These are phyloP conservation scores for Malurus alboscapulatus DNA, from an alignment of 2,113 vertebrate species.

Conservation along the genomic window DNA sequence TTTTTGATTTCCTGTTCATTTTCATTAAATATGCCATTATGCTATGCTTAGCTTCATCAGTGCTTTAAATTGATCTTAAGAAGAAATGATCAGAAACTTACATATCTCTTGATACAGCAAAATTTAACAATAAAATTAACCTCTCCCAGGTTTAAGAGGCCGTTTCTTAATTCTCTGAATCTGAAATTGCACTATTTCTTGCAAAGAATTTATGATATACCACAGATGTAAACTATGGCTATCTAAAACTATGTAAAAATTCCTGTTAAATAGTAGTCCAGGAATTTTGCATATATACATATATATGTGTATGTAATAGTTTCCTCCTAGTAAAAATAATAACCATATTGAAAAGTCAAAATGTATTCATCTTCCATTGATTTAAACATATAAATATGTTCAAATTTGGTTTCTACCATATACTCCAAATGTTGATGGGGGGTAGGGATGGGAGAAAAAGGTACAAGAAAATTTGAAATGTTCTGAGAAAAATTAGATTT, in stretches of 20 bases:
- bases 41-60: not conserved
- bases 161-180: not conserved
- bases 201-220: not conserved
- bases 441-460: fast-evolving
- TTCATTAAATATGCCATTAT: not conserved
- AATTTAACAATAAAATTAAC: not conserved
- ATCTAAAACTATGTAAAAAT: not conserved
- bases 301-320: too few relatives aligned
- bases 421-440: not conserved
- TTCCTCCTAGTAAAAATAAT: not conserved
- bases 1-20: conserved; percentile 12
- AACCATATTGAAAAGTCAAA: not conserved
- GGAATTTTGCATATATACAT: not conserved
- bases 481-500: not conserved
- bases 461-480: not conserved
- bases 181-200: not conserved
- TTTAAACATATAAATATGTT: not conserved
- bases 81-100: not conserved
- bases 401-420: not conserved
- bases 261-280: not conserved
- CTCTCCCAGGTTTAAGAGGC: not conserved
- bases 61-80: not conserved
- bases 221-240: not conserved
- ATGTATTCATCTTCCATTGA: fast-evolving
- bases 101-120: not conserved